These are phyloP conservation scores for Girardinus metallicus DNA, from an alignment of 2,797 vertebrate species.

Conservation along the genomic window DNA sequence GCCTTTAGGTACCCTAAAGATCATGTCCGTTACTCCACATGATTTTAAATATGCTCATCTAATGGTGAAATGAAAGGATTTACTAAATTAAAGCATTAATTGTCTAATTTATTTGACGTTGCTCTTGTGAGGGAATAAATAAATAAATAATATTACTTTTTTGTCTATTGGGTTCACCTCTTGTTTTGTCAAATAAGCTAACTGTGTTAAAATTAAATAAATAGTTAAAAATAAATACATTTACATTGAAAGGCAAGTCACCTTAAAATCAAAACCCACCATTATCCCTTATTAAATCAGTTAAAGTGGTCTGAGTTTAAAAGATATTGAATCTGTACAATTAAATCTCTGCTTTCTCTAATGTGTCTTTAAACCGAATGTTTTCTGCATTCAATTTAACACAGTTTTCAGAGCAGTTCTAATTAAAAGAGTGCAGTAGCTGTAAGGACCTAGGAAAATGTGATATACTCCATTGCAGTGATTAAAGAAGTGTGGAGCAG, in stretches of 20 bases:
- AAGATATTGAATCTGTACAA: background rate
- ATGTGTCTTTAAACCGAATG: background rate
- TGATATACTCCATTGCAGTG: slow-evolving; percentile 36
- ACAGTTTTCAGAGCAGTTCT: slow-evolving; percentile 22
- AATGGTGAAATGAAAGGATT: slow-evolving; percentile 35
- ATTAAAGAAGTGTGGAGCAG: slow-evolving; percentile 65
- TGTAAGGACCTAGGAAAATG: slow-evolving; percentile 12
- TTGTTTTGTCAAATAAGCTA: slow-evolving; percentile 12
- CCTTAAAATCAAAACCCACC: background rate
- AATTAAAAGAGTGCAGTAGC: slow-evolving; percentile 23
- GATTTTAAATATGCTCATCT: slow-evolving; percentile 28
- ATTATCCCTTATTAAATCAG: slow-evolving; percentile 3
- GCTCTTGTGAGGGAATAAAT: slow-evolving; percentile 11
- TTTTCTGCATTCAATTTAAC: background rate
- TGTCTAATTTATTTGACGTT: slow-evolving; percentile 36
- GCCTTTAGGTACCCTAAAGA: no score
- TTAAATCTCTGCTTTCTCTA: background rate
- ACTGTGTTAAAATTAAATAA: background rate
- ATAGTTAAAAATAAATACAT: background rate
- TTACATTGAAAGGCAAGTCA: background rate
- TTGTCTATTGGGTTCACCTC: slow-evolving; percentile 34
- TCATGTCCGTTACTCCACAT: slow-evolving; percentile 7
- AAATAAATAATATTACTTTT: slow-evolving; percentile 22
- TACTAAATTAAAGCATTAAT: slow-evolving; percentile 26
- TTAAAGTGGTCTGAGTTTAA: background rate